Percentiles rank a stretch among this genome's conserved stretches.
Conservation (phyloP, 2,113 vertebrate species). For the Choloepus hoffmanni region DNA sequence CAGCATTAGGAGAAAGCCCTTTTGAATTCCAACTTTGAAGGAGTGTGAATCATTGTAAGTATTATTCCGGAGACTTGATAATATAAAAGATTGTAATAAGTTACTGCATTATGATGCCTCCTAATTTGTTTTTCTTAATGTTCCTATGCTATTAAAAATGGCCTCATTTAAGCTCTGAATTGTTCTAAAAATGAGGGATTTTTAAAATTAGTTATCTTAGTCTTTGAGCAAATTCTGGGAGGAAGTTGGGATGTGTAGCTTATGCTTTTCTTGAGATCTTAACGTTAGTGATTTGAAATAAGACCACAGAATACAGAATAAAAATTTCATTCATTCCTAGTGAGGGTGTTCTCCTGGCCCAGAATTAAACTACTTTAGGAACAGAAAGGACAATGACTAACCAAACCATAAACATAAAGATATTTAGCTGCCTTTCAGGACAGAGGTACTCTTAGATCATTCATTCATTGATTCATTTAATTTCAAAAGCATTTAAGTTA, state of each 20-base stretch:
- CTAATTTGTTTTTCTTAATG: background rate
- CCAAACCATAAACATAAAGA: background rate
- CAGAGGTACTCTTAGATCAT: background rate
- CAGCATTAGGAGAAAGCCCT: background rate
- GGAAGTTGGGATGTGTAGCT: background rate
- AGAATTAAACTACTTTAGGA: background rate
- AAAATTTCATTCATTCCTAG: background rate
- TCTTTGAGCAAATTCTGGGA: background rate
- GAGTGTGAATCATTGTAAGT: background rate
- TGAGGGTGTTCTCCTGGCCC: background rate
- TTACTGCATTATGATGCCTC: background rate
- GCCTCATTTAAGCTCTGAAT: background rate
- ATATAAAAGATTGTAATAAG: background rate
- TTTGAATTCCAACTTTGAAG: slow-evolving; percentile 1
- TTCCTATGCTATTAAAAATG: background rate
- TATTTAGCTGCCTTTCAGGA: background rate
- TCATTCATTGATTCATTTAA: background rate
- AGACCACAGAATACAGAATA: background rate
- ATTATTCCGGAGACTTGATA: background rate
- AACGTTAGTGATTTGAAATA: slow-evolving; percentile 3
- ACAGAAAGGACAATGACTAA: background rate
- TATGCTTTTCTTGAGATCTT: slow-evolving; percentile 19
- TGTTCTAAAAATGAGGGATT: background rate
- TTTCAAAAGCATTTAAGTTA: background rate
- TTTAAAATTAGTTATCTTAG: background rate